phyloP scores from a whole-genome alignment of 2,113 vertebrate genomes.

The Pluvianellus socialis region DNA sequence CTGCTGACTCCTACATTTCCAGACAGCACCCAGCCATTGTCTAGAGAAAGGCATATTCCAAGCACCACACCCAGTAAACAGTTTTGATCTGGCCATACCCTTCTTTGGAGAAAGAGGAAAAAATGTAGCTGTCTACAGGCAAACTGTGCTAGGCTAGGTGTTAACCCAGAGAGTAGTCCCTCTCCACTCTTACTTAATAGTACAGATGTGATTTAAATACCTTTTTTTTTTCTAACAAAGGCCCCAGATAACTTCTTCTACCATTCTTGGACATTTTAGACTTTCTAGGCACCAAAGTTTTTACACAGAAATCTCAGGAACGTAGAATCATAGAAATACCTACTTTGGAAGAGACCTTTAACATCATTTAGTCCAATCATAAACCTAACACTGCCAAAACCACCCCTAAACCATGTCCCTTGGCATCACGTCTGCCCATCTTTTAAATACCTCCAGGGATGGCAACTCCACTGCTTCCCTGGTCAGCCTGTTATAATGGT shows the following conservation, averaged over 20 bases:
- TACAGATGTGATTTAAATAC: neutral
- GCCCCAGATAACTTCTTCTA: neutral
- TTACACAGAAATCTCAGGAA: neutral
- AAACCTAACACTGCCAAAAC: too few species aligned
- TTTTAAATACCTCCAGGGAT: too few species aligned
- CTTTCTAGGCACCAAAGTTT: neutral
- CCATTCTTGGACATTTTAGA: neutral
- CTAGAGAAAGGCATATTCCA: neutral
- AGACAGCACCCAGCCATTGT: neutral
- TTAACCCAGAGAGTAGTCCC: neutral
- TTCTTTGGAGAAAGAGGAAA: neutral
- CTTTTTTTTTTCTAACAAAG: neutral
- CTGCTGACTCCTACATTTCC: neutral
- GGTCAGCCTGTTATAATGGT: too few species aligned
- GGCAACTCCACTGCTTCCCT: too few species aligned
- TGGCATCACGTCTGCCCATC: too few species aligned
- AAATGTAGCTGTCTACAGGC: neutral
- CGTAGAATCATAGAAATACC: too few species aligned
- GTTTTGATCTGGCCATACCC: neutral
- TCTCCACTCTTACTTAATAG: neutral
- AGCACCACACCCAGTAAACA: rapidly evolving
- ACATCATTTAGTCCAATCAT: too few species aligned
- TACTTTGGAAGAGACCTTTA: too few species aligned
- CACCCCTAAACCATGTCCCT: too few species aligned
- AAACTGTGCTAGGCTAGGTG: neutral